Evolutionary conservation across 2,797 vertebrate species (phyloP), one percentile per base, ranked within the genome.

Genomic region (Phataginus tricuspis): DNA sequence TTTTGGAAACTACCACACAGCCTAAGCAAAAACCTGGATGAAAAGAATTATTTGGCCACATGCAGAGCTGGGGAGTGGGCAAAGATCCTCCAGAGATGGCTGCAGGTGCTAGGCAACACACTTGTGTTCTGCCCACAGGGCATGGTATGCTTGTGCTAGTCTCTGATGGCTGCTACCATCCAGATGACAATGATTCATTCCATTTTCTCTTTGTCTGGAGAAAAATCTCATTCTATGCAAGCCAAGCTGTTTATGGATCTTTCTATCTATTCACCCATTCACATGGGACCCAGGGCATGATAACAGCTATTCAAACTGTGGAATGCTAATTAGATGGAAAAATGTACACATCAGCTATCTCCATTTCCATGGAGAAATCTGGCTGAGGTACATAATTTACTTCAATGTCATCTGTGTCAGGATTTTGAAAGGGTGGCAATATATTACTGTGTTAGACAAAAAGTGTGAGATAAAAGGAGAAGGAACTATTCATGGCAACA

Each of bases 241-340:
- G 72, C 95, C 96, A 97, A 96, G 89, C 92, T 98, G 98, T 98
- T 97, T 96, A 96, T 94, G 97, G 94, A 98, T 97, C 97, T 98
- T 98, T 98, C 96, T 92, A 90, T 97, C 97, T 97, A 80, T 96
- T 98, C 87, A 96, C 95, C 96, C 92, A 83, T 98, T 98, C 98
- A 96, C 97, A 96, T 95, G 95, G 97, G 95, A 98, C 96, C 96
- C 97, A 95, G 95, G 94, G 94, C 93, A 96, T 91, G 96, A 95
- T 98, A 98, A 95, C 89, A 96, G 95, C 98, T 98, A 97, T 96
- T 96, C 98, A 98, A 96, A 98, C 91, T 27, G n/a, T 91, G 97
- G 98, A 98, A 98, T 98, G 98, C 98, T 98, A 98, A 98, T 98
- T 98, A 98, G 96, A 95, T 82, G 51, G 96, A 91, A 96, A 89